Evolutionary conservation across 1,140 invertebrate species (phyloP).

Genomic region (Helicoverpa zea): DNA sequence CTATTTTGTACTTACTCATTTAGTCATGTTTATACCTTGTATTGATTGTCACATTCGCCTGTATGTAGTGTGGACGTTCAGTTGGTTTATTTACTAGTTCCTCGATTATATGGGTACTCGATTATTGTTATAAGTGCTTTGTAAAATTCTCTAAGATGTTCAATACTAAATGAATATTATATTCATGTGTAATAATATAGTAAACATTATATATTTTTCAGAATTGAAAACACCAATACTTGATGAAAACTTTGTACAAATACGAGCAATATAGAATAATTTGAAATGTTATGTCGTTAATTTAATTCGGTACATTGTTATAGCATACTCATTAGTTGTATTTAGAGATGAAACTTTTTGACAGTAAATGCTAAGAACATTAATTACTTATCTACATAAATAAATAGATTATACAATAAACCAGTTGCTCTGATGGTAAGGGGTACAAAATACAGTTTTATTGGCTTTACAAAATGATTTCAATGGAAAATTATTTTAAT

Average conservation of each 20-base stretch:
- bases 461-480: conserved; percentile 80
- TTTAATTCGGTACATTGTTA: conserved; percentile 79
- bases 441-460: conserved; percentile 84
- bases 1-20: conserved; percentile 82
- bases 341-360: conserved; percentile 67
- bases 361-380: conserved; percentile 61
- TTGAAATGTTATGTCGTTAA: conserved; percentile 79
- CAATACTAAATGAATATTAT: conserved; percentile 67
- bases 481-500: conserved; percentile 68
- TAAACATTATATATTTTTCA: conserved; percentile 76
- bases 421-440: conserved; percentile 85
- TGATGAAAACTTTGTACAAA: conserved; percentile 85
- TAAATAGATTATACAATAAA: conserved; percentile 63
- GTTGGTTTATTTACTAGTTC: conserved; percentile 78
- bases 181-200: conserved; percentile 77
- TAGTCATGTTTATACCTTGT: conserved; percentile 66
- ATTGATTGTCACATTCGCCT: conserved; percentile 53
- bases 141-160: conserved; percentile 67
- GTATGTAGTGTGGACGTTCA: conserved; percentile 50
- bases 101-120: conserved; percentile 71
- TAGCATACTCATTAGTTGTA: conserved; percentile 75
- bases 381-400: conserved; percentile 55
- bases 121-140: conserved; percentile 69
- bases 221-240: conserved; percentile 84
- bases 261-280: conserved; percentile 85